Base-by-base conservation (phyloP, 2,797 vertebrate genomes). In the Thaleichthys pacificus region DNA sequence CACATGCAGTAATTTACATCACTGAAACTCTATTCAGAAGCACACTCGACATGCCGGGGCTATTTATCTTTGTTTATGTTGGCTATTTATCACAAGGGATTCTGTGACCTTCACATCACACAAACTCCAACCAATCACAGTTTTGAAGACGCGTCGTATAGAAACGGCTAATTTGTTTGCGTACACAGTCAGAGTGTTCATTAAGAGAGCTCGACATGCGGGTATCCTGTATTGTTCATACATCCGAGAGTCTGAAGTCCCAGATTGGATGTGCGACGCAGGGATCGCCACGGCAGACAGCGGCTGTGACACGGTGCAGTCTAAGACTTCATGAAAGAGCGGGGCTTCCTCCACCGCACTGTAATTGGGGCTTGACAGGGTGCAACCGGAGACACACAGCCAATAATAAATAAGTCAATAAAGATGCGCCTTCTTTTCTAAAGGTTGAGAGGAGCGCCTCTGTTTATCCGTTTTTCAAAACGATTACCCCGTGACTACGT, bases 401-500 rank as follows among this genome's bases (percentile, higher is more conserved):
- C 24, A 86, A 90, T 85, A 88, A 90, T 85, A 88, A 91, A 90
- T 87, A 88, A 86, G 76, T 87, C 87, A 87, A 91, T 83, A 89
- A 86, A 84, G 85, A 56, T n/a, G 51, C 51, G 17, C 15, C 51
- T n/a, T 17, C 51, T 56, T 56, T 56, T n/a, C 19, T 17, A 56
- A 56, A n/a, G 85, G 86, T 80, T 77, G 75, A 82, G 69, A 79
- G 77, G 74, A 87, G 77, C 22, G 73, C 79, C 79, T 83, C 82
- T 75, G 87, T 90, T 91, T 88, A 90, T 89, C 26, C 86, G 77
- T 86, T 88, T 88, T 91, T 30, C 83, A 80, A 88, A 90, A 89
- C 85, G 87, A 93, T 93, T 90, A 90, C 87, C 83, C 89, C 79
- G 71, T 89, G 87, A 91, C 89, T 89, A 91, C 91, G 89, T 87